Evolutionary conservation across 2,888 invertebrate species (phyloP).

Genomic region (Anorthoa munda): DNA sequence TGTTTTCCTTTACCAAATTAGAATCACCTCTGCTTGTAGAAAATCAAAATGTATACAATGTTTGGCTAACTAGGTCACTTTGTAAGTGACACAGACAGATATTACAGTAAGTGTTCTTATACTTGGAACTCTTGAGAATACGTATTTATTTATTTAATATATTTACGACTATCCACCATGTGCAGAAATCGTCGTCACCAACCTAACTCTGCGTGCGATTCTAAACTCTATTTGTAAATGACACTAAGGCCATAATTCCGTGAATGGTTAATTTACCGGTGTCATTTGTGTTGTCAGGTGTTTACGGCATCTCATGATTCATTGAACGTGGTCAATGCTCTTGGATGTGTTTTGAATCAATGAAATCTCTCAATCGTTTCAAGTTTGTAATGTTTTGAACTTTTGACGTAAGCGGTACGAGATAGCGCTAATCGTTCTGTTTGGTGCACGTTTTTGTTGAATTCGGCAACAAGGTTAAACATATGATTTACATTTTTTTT

Average conservation of each 20-base stretch:
- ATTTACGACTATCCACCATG: conserved; percentile 21
- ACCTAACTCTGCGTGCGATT: conserved; percentile 15
- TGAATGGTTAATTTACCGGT: conserved; percentile 23
- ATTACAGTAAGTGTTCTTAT: conserved; percentile 1
- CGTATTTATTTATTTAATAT: conserved; percentile 32
- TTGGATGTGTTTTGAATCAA: conserved; percentile 57
- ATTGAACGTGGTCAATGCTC: conserved; percentile 61
- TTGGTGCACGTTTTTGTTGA: conserved; percentile 3
- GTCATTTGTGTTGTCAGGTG: conserved; percentile 57
- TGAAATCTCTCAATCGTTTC: conserved; percentile 52
- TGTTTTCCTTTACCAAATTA: conserved; percentile 54
- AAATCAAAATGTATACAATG: conserved; percentile 27
- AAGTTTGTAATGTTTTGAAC: conserved; percentile 35
- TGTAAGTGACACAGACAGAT: conserved; percentile 2
- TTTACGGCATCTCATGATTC: conserved; percentile 58
- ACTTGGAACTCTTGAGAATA: conserved; percentile 14
- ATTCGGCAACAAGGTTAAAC: conserved; percentile 8
- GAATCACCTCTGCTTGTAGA: conserved; percentile 2
- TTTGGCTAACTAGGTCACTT: conserved; percentile 19
- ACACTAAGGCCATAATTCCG: conserved; percentile 7
- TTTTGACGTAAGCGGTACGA: conserved; percentile 22
- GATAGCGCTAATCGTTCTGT: background rate
- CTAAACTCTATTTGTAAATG: conserved; percentile 1
- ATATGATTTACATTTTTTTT: background rate
- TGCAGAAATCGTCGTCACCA: conserved; percentile 26